Evolutionary conservation across 2,113 vertebrate species (phyloP).

Genomic region (Spizaetus ornatus): DNA sequence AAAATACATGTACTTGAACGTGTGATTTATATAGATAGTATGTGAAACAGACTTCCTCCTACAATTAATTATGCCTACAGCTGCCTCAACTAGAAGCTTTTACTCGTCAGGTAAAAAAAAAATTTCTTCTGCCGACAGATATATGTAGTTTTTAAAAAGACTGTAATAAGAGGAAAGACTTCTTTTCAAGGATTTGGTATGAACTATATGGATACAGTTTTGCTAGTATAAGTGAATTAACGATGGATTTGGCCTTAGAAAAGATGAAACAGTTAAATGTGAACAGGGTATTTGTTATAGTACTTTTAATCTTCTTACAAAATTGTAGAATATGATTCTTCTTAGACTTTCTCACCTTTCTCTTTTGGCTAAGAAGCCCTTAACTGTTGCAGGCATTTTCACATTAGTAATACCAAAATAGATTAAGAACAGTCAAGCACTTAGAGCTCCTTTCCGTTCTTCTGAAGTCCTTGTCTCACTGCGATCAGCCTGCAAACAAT

Average conservation of each 20-base stretch:
- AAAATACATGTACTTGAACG: background rate
- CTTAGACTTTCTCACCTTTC: background rate
- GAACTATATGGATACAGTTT: background rate
- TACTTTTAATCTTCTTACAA: background rate
- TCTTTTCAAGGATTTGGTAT: background rate
- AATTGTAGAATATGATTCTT: background rate
- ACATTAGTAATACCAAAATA: background rate
- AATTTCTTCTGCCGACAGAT: background rate
- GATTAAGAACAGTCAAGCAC: background rate
- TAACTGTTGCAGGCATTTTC: background rate
- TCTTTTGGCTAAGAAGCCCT: background rate
- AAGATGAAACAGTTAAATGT: background rate
- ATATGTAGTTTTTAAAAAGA: background rate
- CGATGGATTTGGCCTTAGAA: background rate
- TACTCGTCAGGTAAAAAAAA: background rate
- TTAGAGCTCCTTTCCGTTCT: background rate
- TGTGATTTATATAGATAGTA: background rate
- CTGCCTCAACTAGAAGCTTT: background rate
- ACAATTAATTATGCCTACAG: background rate
- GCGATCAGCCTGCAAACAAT: background rate
- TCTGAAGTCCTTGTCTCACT: background rate
- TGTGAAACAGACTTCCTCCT: background rate
- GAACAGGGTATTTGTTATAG: rapidly evolving
- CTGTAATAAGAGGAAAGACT: background rate
- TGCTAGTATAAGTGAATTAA: background rate